Percentiles rank a stretch among this genome's conserved stretches.
Evolutionary conservation across 1,140 invertebrate genomes (phyloP).

Genomic region (Anoplolepis gracilipes): DNA sequence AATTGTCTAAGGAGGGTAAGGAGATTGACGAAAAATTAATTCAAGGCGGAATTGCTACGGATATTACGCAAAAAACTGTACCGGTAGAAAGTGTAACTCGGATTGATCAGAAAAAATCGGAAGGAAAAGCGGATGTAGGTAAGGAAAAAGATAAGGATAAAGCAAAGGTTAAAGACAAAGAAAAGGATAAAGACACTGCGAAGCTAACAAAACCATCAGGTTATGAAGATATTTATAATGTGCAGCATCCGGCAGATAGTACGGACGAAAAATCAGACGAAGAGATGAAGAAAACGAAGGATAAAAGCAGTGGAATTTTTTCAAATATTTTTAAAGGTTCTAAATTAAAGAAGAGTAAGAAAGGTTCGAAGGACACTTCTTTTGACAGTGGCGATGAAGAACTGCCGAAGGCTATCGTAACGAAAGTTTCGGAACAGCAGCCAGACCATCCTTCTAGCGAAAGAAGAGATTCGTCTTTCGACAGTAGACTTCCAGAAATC

Average conservation of each 20-base stretch:
- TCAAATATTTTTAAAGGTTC: slow-evolving; percentile 83
- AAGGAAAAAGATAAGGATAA: slow-evolving; percentile 35
- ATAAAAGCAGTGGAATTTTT: slow-evolving; percentile 80
- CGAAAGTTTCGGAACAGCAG: not conserved
- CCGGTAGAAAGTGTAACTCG: slow-evolving; percentile 34
- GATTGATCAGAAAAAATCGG: slow-evolving; percentile 44
- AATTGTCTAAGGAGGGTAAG: slow-evolving; percentile 78
- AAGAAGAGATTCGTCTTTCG: not conserved
- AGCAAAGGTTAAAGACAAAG: slow-evolving; percentile 41
- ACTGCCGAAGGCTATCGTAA: slow-evolving; percentile 40
- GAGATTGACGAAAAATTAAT: slow-evolving; percentile 77
- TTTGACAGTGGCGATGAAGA: slow-evolving; percentile 80
- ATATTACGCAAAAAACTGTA: not conserved
- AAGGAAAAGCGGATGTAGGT: slow-evolving; percentile 13
- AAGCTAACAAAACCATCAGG: slow-evolving; percentile 62
- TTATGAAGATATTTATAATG: slow-evolving; percentile 79
- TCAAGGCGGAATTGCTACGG: not conserved
- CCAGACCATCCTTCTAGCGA: slow-evolving; percentile 2
- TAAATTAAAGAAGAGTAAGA: slow-evolving; percentile 80
- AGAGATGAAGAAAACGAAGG: slow-evolving; percentile 81
- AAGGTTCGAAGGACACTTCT: slow-evolving; percentile 80
- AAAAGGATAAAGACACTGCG: slow-evolving; percentile 33
- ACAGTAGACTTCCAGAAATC: slow-evolving; percentile 17
- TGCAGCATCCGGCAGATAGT: slow-evolving; percentile 66
- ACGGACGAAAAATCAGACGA: slow-evolving; percentile 75